Evolutionary conservation across 2,888 invertebrate species (phyloP).

Genomic region (Malachius bipustulatus): DNA sequence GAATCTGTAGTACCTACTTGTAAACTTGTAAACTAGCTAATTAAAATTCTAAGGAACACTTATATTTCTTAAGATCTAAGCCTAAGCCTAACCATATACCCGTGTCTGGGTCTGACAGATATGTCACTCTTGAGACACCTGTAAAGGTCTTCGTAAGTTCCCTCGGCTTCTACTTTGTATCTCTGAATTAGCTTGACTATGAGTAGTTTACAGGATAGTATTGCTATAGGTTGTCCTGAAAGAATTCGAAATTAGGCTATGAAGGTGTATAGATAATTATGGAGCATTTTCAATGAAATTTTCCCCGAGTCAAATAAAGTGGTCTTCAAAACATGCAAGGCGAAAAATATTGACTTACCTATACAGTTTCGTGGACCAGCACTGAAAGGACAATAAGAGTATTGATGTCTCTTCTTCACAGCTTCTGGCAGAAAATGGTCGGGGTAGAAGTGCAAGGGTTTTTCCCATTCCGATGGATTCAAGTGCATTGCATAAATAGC

Average conservation of each 20-base stretch:
- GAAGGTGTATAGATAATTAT: no score
- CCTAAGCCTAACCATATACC: constrained; percentile 4
- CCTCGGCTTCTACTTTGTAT: constrained; percentile 7
- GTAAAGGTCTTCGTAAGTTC: constrained; percentile 5
- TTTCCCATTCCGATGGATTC: constrained; percentile 25
- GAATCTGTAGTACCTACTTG: no score
- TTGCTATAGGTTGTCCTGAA: no score
- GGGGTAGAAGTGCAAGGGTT: constrained; percentile 29
- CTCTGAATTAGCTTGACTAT: constrained; percentile 5
- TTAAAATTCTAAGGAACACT: no score
- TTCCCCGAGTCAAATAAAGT: no score
- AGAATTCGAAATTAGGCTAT: no score
- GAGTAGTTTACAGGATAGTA: constrained; percentile 5
- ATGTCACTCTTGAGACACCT: constrained; percentile 5
- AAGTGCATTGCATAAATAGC: constrained; percentile 27
- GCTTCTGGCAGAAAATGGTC: constrained; percentile 30
- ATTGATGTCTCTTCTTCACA: constrained; percentile 23
- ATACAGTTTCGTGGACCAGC: constrained; percentile 28
- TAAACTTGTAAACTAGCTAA: no score
- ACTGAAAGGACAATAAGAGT: constrained; percentile 30
- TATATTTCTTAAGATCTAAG: no score
- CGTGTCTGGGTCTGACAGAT: constrained; percentile 6
- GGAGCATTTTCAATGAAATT: no score
- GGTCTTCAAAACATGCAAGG: no score
- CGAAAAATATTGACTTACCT: constrained; percentile 22